phyloP scores from a whole-genome alignment of 2,888 invertebrate species.

The Liopterus haemorrhoidalis region DNA sequence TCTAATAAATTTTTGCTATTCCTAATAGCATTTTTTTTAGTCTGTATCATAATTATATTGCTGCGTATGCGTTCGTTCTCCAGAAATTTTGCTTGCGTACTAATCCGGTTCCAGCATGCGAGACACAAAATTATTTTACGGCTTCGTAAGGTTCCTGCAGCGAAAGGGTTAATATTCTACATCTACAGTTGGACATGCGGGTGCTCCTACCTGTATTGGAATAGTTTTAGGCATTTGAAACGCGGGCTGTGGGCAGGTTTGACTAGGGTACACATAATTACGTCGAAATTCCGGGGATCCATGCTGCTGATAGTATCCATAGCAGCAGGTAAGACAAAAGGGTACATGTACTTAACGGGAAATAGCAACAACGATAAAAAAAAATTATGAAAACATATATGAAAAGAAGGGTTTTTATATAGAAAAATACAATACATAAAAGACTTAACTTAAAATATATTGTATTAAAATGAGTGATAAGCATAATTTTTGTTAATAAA shows the following conservation, averaged over 20 bases:
- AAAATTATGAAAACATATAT: conserved; percentile 1
- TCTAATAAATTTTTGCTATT: no score
- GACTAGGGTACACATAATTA: conserved; percentile 68
- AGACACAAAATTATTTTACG: no score
- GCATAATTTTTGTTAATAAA: neutral
- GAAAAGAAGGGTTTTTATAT: conserved; percentile 2
- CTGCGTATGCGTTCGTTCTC: no score
- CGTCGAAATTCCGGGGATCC: conserved; percentile 56
- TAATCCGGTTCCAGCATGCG: no score
- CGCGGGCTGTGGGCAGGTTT: conserved; percentile 59
- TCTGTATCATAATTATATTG: no score
- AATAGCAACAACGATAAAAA: conserved; percentile 8
- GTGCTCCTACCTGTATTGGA: conserved; percentile 46
- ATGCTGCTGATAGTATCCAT: conserved; percentile 43
- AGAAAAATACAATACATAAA: neutral
- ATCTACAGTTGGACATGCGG: no score
- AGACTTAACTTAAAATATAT: neutral
- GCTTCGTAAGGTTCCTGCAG: no score
- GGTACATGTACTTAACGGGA: neutral
- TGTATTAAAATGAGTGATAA: neutral
- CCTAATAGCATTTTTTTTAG: no score
- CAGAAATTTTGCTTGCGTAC: no score
- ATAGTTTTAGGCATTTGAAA: conserved; percentile 58
- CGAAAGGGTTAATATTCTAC: neutral
- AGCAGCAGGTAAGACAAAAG: conserved; percentile 37